A percentile compares a stretch with the other conserved stretches of the same genome.
Conservation (phyloP, 1,140 invertebrate genomes). For the Diplogasteroides magnus region DNA sequence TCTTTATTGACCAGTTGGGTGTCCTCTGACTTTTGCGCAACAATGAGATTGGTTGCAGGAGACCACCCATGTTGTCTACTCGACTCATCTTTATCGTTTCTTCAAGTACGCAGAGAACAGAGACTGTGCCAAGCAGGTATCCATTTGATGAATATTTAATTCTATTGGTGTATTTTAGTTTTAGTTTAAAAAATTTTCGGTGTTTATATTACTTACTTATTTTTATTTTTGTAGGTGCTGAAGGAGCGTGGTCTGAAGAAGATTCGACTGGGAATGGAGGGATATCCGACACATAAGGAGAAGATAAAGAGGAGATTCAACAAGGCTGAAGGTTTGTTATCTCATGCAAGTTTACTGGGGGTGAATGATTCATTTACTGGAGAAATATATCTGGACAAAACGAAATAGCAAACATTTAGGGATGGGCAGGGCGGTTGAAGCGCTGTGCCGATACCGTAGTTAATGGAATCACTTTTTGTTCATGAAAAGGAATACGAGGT, state of each 20-base stretch:
- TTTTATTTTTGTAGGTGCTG: slow-evolving; percentile 67
- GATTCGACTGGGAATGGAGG: slow-evolving; percentile 94
- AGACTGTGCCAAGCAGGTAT: slow-evolving; percentile 91
- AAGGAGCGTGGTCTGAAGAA: slow-evolving; percentile 97
- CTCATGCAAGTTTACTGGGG: no score
- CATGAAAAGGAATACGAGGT: no score
- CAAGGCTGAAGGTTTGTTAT: slow-evolving; percentile 65
- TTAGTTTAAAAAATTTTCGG: no score
- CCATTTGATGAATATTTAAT: slow-evolving; percentile 7
- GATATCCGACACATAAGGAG: slow-evolving; percentile 98
- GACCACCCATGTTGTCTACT: slow-evolving; percentile 76
- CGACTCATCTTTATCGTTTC: slow-evolving; percentile 72
- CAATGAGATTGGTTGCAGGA: slow-evolving; percentile 63
- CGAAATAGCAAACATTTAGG: slow-evolving; percentile 9
- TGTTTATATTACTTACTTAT: no score
- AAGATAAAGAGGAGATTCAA: slow-evolving; percentile 78
- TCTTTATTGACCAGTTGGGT: no score
- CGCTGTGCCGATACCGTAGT: no score
- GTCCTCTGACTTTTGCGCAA: neutral
- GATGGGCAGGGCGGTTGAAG: no score
- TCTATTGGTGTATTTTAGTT: neutral
- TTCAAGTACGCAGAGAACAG: slow-evolving; percentile 99
- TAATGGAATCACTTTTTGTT: no score
- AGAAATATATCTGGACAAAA: neutral
- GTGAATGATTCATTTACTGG: no score